These are phyloP conservation scores for Coracopsis vasa DNA, from an alignment of 2,113 vertebrate genomes.

Conservation along the genomic window DNA sequence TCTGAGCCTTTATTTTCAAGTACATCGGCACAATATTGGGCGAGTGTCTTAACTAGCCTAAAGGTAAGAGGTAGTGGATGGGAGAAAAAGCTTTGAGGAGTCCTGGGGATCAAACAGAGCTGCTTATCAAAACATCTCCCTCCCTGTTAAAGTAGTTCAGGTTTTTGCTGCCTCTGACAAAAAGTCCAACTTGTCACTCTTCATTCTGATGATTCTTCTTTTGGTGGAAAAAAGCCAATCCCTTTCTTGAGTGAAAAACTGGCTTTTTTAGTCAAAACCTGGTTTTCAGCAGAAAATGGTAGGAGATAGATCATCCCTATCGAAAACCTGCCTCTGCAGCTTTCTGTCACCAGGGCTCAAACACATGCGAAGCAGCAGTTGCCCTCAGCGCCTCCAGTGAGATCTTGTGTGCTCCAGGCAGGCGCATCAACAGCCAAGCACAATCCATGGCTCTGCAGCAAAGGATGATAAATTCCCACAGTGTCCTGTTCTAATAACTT, in stretches of 20 bases:
- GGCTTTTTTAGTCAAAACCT: not conserved
- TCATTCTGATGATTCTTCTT: not conserved
- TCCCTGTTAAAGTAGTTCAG: not conserved
- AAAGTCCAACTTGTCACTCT: not conserved
- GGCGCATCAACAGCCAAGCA: not conserved
- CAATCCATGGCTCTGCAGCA: accelerated
- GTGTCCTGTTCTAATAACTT: not conserved
- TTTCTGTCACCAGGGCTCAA: not conserved
- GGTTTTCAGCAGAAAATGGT: not conserved
- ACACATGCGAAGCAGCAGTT: not conserved
- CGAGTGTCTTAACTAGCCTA: not conserved
- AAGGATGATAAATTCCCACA: not conserved
- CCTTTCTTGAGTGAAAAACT: not conserved
- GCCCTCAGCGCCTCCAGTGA: not conserved
- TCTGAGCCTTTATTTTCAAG: not conserved
- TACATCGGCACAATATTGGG: not conserved
- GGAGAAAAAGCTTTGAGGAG: not conserved
- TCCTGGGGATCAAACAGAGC: not conserved
- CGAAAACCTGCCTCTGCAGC: not conserved
- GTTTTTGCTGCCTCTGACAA: not conserved
- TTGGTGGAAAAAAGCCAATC: not conserved
- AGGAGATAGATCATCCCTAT: not conserved
- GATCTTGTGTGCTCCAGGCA: not conserved
- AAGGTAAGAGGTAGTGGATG: not conserved
- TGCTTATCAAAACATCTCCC: not conserved